Evolutionary conservation across 2,797 vertebrate species (phyloP), one percentile per base, ranked within the genome.

Genomic region (Tapirus indicus): DNA sequence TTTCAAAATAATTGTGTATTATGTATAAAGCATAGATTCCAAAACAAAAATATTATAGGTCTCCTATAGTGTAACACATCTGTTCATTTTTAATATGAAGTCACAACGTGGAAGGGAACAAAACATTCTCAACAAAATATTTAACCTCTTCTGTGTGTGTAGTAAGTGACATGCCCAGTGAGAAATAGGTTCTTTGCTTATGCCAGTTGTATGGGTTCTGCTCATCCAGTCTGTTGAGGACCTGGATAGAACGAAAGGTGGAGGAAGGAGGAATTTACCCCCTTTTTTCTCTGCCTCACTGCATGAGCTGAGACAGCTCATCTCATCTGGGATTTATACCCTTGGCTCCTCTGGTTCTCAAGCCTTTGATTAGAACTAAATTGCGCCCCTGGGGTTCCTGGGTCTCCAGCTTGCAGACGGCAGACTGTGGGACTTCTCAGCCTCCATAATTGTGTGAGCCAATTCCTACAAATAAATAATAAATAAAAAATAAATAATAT

Each of bases 381-480:
- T 29, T 0, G 5, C 23, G 17, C 3, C 0, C 0, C 41, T 60
- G 56, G 68, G 9, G 29, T 29, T 62, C 12, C 54, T 32, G 6
- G 16, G 41, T 62, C 32, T 83, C 52, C 5, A 35, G 64, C 52
- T 75, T 54, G 3, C 23, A 2, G n/a, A 44, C 1, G 72, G 38
- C 23, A 13, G 21, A n/a, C 0, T 3, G 7, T 25, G 6, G 1
- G 10, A 17, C 2, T 0, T 25, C n/a, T 35, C 44, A 27, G 8
- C 16, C 11, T 12, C 54, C 54, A 29, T 14, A 6, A 29, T 10
- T 12, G 1, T 8, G 9, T 29, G 38, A 47, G 8, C 35, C 29
- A 14, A 21, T 21, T 13, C 41, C 56, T 47, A n/a, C 32, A 1
- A 60, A 49, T 16, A 6, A 56, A 9, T 29, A 13, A 25, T 38